Evolutionary conservation across 2,113 vertebrate species (phyloP), one percentile per base, ranked within the genome.

Genomic region (Anolis carolinensis): DNA sequence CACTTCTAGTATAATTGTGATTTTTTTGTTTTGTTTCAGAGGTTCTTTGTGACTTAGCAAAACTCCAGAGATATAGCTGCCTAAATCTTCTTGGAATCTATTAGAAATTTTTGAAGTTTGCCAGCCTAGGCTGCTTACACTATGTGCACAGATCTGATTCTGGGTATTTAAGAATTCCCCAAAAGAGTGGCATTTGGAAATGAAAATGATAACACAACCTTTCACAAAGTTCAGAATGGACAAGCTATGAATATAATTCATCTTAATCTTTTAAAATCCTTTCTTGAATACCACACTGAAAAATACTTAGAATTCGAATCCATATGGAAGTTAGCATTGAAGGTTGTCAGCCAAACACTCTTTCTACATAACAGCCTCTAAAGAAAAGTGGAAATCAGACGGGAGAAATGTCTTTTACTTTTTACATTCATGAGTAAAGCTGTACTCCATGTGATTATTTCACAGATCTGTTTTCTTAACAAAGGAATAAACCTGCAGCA

Each of bases 141-240:
- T 84, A 39, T 74, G 63, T 39, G 71, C 48, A 84, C 18, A 13
- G 13, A 67, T 76, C 50, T 65, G 34, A 65, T n/a, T 30, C 52
- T 63, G 71, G 21, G 20, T 75, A 11, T 48, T 67, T 84, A 21
- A 70, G 39, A 25, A 76, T 76, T 84, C 62, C 25, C 71, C 62
- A 34, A 27, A 74, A 20, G 52, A 70, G 48, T 63, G 52, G 23
- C 21, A 65, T n/a, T 65, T n/a, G 62, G 25, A 84, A 84, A 83
- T 67, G 59, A 50, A 84, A 75, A 77, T 34, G 62, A 13, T 50
- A 84, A 52, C 44, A 48, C 44, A 68, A 36, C 74, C 59, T 84
- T 84, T 84, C 34, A 30, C 62, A 77, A 76, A 73, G 55, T 84
- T 84, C 39, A 62, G 30, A 63, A 50, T 25, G 32, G 77, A 81